These are phyloP conservation scores for Ips nitidus DNA, from an alignment of 1,140 invertebrate genomes.

Conservation along the genomic window DNA sequence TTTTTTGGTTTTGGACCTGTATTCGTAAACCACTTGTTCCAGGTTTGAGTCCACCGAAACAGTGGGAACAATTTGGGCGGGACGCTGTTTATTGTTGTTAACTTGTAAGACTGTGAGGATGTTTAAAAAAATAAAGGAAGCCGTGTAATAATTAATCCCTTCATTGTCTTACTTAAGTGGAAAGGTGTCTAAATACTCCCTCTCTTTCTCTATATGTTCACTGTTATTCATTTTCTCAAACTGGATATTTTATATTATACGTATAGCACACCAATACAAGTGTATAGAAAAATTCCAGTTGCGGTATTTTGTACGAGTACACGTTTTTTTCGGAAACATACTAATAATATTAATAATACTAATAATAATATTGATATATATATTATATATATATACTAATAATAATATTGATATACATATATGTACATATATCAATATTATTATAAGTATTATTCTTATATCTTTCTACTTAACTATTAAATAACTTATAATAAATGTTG, in stretches of 20 bases:
- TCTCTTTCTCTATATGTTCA: no score
- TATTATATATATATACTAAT: slow-evolving; percentile 1
- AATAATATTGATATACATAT: no score
- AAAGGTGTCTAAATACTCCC: no score
- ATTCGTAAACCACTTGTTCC: background rate
- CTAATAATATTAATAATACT: slow-evolving; percentile 47
- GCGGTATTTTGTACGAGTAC: slow-evolving; percentile 54
- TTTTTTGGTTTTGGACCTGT: slow-evolving; percentile 24
- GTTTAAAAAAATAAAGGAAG: slow-evolving; percentile 30
- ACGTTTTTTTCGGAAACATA: slow-evolving; percentile 52
- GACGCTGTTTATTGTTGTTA: slow-evolving; percentile 37
- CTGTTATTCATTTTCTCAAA: no score
- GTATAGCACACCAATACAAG: slow-evolving; percentile 4
- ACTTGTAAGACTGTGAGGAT: slow-evolving; percentile 41
- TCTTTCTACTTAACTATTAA: slow-evolving; percentile 52
- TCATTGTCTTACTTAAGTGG: background rate
- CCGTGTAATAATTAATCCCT: slow-evolving; percentile 11
- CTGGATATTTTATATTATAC: slow-evolving; percentile 21
- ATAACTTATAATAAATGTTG: slow-evolving; percentile 54
- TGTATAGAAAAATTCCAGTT: slow-evolving; percentile 42
- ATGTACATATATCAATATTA: no score
- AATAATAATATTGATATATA: slow-evolving; percentile 47
- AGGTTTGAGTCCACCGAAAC: slow-evolving; percentile 18
- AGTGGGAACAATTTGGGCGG: slow-evolving; percentile 25
- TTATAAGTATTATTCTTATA: slow-evolving; percentile 29